Base-by-base conservation (phyloP, 1,140 invertebrate genomes). In the Nephila pilipes region DNA sequence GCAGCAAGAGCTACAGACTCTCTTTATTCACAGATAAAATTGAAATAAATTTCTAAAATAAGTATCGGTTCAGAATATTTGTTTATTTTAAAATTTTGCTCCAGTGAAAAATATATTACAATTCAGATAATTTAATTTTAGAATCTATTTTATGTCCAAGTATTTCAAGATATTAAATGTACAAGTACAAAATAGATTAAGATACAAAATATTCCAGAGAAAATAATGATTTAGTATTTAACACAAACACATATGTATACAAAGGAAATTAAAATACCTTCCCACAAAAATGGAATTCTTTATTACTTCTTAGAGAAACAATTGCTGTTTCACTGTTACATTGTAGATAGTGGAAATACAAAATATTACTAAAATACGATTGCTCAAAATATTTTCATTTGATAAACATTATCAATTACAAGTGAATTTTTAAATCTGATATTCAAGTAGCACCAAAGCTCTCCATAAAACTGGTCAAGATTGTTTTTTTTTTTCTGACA, bases 381-480 rank as follows among this genome's bases (percentile, higher is more conserved):
- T 54, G 4, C 25, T 16, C 80, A 81, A 81, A 81, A 81, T 81
- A 80, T 80, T 80, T 80, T n/a, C 20, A 80, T 80, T 80, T 36
- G 32, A 16, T 80, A 65, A 8, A 81, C 38, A 54, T n/a, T n/a
- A 54, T 81, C 20, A 3, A n/a, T 22, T 54, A n/a, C 69, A 81
- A 81, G 46, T 29, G 46, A 81, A 25, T 54, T 55, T 81, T 81
- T 54, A 36, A 25, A 22, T n/a, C 12, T 14, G 36, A 8, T 22
- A 54, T 81, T 16, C 20, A 81, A 81, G 38, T 54, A 55, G 80
- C 38, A 81, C 80, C 80, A 81, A 81, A 81, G 80, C 80, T 81
- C 80, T 81, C 54, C 38, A 25, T 14, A 29, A 54, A 81, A 81
- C 16, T n/a, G 36, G 38, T 81, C 80, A 54, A 55, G 12, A 54